Percentiles rank a stretch among this genome's conserved stretches.
Evolutionary conservation across 2,888 invertebrate genomes (phyloP).

Genomic region (Cistogaster globosa): DNA sequence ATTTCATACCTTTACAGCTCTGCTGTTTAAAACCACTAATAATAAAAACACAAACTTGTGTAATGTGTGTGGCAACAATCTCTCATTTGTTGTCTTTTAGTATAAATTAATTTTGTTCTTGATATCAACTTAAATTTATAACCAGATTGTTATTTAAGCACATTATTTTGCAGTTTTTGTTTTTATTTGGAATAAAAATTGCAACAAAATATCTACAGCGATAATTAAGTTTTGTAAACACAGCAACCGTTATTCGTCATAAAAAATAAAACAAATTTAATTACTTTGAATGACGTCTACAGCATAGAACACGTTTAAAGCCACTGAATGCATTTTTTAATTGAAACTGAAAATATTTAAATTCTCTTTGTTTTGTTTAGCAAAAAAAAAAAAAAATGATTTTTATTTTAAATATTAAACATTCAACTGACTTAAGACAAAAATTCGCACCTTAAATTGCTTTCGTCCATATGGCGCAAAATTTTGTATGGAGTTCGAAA

Average conservation of each 20-base stretch:
- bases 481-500: constrained; percentile 23
- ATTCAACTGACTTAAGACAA: constrained; percentile 48
- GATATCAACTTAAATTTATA: constrained; percentile 30
- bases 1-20: constrained; percentile 29
- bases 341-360: constrained; percentile 22
- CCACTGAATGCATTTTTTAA: constrained; percentile 28
- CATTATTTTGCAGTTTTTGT: not conserved
- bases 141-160: not conserved
- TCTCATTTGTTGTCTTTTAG: constrained; percentile 33
- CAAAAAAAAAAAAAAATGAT: not conserved
- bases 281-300: constrained; percentile 14
- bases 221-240: constrained; percentile 3
- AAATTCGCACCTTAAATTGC: constrained; percentile 56
- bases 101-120: constrained; percentile 15
- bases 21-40: not conserved
- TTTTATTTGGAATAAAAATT: not conserved
- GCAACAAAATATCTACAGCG: not conserved
- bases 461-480: constrained; percentile 53
- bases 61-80: constrained; percentile 29
- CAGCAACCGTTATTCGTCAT: constrained; percentile 4
- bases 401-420: constrained; percentile 27
- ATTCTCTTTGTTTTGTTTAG: constrained; percentile 24
- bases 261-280: constrained; percentile 2
- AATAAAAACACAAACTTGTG: constrained; percentile 24
- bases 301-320: constrained; percentile 24